These are phyloP conservation scores for Cydia splendana DNA, from an alignment of 1,140 invertebrate genomes.

Conservation along the genomic window DNA sequence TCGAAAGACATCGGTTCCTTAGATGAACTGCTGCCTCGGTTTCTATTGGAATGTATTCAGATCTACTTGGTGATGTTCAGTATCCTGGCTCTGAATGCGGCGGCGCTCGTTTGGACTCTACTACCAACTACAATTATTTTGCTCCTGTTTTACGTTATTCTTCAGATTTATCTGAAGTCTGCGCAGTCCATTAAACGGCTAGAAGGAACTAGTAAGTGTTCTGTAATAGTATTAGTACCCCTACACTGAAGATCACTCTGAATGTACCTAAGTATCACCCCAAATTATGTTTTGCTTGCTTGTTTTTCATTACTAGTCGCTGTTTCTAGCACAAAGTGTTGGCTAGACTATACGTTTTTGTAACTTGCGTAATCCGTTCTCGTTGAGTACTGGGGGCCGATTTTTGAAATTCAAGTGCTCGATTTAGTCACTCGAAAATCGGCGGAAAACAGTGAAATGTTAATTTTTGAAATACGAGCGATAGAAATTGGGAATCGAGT, in stretches of 20 bases:
- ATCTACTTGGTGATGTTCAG: slow-evolving; percentile 83
- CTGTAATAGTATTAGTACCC: not conserved
- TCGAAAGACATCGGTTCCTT: slow-evolving; percentile 88
- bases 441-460: no score
- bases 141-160: slow-evolving; percentile 85
- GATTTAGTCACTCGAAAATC: no score
- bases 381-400: not conserved
- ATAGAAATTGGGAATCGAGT: no score
- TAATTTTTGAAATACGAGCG: no score
- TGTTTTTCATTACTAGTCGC: not conserved
- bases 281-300: not conserved
- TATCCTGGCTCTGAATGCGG: slow-evolving; percentile 84
- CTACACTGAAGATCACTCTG: not conserved
- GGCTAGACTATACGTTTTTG: no score
- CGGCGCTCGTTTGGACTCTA: slow-evolving; percentile 87
- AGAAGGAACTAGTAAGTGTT: slow-evolving; percentile 87
- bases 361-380: not conserved
- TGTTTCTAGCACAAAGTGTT: no score
- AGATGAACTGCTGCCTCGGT: slow-evolving; percentile 91
- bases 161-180: slow-evolving; percentile 89
- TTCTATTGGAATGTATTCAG: slow-evolving; percentile 89
- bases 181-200: slow-evolving; percentile 92
- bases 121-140: slow-evolving; percentile 85
- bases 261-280: not conserved
- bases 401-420: no score